Conservation (phyloP, 2,888 invertebrate species). For the Gerris lacustris region DNA sequence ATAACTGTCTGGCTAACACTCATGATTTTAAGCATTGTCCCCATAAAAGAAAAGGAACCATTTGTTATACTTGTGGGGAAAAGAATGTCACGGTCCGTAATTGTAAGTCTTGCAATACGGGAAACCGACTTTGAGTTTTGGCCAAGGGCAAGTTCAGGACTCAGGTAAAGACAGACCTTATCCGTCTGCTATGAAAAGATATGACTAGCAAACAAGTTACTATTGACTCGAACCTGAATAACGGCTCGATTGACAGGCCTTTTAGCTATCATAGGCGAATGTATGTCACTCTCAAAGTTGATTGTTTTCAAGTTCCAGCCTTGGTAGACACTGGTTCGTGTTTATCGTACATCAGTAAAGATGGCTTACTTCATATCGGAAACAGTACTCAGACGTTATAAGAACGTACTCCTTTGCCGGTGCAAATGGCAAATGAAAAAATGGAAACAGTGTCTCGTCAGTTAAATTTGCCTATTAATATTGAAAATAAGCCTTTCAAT, state of each 20-base stretch:
- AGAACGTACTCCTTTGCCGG: background rate
- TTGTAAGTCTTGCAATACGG: background rate
- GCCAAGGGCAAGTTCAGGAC: slow-evolving; percentile 32
- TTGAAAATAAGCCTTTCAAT: background rate
- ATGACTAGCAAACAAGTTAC: background rate
- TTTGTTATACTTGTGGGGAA: background rate
- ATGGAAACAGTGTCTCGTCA: background rate
- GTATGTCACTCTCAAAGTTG: background rate
- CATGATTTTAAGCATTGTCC: background rate
- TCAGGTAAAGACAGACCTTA: slow-evolving; percentile 51
- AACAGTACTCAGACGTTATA: background rate
- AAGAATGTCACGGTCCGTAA: too few species aligned
- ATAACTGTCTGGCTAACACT: background rate
- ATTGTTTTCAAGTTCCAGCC: background rate
- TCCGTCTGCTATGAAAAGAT: slow-evolving; percentile 38
- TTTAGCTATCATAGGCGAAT: background rate
- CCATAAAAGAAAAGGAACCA: background rate
- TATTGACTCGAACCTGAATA: too few species aligned
- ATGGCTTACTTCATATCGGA: too few species aligned
- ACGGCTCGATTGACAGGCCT: background rate
- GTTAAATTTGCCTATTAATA: background rate
- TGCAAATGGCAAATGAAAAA: background rate
- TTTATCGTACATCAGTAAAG: too few species aligned
- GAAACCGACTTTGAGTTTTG: background rate
- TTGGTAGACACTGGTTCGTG: too few species aligned